Percentiles rank a stretch among this genome's conserved stretches.
phyloP scores from a whole-genome alignment of 2,113 vertebrate species.

The Brachypteracias leptosomus region DNA sequence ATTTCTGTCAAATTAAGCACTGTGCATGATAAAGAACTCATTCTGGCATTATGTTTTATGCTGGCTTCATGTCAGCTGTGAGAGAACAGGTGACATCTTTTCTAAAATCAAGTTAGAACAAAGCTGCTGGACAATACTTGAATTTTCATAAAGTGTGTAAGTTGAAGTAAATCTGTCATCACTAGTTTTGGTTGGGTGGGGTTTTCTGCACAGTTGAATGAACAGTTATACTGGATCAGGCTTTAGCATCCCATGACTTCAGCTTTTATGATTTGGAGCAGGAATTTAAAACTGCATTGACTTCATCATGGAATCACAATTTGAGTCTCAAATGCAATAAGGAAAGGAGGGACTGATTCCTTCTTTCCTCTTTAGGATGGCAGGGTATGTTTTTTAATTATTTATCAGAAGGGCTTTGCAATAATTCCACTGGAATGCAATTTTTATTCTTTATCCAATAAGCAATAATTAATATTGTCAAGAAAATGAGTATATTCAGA shows the following conservation, averaged over 20 bases:
- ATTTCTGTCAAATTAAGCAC: neutral
- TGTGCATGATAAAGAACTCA: neutral
- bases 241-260: neutral
- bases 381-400: neutral
- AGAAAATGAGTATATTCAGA: neutral
- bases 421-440: neutral
- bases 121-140: neutral
- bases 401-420: neutral
- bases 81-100: neutral
- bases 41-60: neutral
- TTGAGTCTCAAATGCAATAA: neutral
- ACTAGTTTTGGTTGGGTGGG: neutral
- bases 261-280: neutral
- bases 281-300: neutral
- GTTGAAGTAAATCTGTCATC: neutral
- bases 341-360: neutral
- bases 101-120: neutral
- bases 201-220: neutral
- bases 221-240: neutral
- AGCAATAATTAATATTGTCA: neutral
- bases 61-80: neutral
- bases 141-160: neutral
- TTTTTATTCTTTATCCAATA: neutral
- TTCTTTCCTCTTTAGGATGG: neutral
- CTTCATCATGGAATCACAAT: neutral